These are phyloP conservation scores for Phalera bucephala DNA, from an alignment of 2,888 invertebrate genomes.

Conservation along the genomic window DNA sequence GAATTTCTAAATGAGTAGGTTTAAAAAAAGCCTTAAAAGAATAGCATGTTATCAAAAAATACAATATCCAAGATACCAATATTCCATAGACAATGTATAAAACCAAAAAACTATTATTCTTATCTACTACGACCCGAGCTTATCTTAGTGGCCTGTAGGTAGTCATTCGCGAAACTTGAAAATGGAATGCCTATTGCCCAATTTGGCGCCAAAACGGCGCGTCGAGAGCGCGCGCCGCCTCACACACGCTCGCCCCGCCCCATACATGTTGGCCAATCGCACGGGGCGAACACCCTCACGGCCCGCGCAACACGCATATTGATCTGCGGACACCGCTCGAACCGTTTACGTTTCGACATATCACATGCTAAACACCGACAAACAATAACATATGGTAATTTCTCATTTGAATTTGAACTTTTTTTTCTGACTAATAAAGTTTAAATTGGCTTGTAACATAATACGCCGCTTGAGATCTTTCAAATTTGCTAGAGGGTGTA, in stretches of 20 bases:
- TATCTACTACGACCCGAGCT: slow-evolving; percentile 25
- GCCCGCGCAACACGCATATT: slow-evolving; percentile 77
- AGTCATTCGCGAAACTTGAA: slow-evolving; percentile 43
- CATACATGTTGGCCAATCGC: slow-evolving; percentile 76
- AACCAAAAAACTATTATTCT: slow-evolving; percentile 23
- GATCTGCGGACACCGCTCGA: slow-evolving; percentile 80
- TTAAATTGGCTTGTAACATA: slow-evolving; percentile 17
- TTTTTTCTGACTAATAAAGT: not conserved
- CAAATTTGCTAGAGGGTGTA: slow-evolving; percentile 34
- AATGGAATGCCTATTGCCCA: slow-evolving; percentile 49
- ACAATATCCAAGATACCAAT: not conserved
- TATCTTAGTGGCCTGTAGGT: slow-evolving; percentile 30
- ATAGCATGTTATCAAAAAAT: too few relatives aligned
- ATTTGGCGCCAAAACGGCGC: slow-evolving; percentile 74
- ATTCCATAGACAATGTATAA: slow-evolving; percentile 7
- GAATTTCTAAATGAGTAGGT: too few relatives aligned
- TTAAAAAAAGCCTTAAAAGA: too few relatives aligned
- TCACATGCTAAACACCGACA: slow-evolving; percentile 80
- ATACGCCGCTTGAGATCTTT: slow-evolving; percentile 32
- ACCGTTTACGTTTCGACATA: slow-evolving; percentile 82
- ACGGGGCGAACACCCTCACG: slow-evolving; percentile 70
- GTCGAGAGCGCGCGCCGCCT: slow-evolving; percentile 66
- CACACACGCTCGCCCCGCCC: slow-evolving; percentile 72
- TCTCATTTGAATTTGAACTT: slow-evolving; percentile 31
- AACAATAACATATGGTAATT: slow-evolving; percentile 71